A percentile compares a stretch with the other conserved stretches of the same genome.
Conservation (phyloP, 2,113 vertebrate genomes). For the Elgaria multicarinata region DNA sequence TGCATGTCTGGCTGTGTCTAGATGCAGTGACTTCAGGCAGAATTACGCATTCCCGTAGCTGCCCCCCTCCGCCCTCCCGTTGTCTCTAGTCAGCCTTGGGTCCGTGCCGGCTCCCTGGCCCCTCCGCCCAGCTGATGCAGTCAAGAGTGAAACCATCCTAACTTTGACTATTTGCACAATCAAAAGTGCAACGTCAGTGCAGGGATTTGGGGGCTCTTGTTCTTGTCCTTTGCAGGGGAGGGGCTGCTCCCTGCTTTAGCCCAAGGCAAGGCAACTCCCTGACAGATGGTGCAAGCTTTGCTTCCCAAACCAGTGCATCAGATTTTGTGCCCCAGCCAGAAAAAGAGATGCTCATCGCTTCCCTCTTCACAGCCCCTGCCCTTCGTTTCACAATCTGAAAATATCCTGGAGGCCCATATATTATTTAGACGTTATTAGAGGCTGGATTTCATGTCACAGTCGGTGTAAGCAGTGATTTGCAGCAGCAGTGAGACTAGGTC, state of each 20-base stretch:
- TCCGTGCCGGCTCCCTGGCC: not conserved
- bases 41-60: not conserved
- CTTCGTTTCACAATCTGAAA: constrained; percentile 22
- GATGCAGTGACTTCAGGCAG: not conserved
- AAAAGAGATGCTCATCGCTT: not conserved
- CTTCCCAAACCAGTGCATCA: not conserved
- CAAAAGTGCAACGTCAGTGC: not conserved
- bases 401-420: constrained; percentile 21
- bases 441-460: constrained; percentile 42
- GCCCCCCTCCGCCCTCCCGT: not conserved
- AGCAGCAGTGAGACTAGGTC: constrained; percentile 19
- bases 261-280: not conserved
- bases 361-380: not conserved
- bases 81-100: not conserved
- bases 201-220: no score
- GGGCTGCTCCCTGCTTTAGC: not conserved
- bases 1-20: not conserved
- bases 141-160: not conserved
- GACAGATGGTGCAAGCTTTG: not conserved
- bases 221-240: not conserved
- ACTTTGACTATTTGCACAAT: not conserved
- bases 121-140: not conserved
- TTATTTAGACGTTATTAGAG: constrained; percentile 7
- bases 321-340: not conserved
- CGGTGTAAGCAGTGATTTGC: constrained; percentile 23